These are phyloP conservation scores for Lindbergichthys nudifrons DNA, from an alignment of 2,797 vertebrate species.

Conservation along the genomic window DNA sequence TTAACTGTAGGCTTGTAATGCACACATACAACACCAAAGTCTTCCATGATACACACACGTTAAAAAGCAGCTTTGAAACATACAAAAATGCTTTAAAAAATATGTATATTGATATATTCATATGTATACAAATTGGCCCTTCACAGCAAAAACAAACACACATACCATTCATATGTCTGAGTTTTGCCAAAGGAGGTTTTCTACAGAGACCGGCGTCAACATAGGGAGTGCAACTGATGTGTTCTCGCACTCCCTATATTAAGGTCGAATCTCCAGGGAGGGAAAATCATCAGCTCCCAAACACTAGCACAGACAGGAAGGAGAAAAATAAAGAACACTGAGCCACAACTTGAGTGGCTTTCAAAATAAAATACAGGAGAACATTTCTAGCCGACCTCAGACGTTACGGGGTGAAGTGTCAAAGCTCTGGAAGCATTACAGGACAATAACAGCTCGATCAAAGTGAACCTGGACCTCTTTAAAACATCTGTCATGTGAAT, in stretches of 20 bases:
- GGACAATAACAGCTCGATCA: slow-evolving; percentile 7
- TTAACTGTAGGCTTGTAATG: slow-evolving; percentile 75
- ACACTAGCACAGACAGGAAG: slow-evolving; percentile 55
- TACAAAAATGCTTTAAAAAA: slow-evolving; percentile 89
- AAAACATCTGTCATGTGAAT: background rate
- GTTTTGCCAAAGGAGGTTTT: slow-evolving; percentile 65
- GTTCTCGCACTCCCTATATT: slow-evolving; percentile 23
- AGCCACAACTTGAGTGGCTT: slow-evolving; percentile 69
- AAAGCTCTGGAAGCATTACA: slow-evolving; percentile 49
- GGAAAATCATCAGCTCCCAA: slow-evolving; percentile 20
- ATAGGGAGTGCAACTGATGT: slow-evolving; percentile 40
- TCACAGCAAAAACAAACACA: slow-evolving; percentile 81
- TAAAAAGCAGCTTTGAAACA: slow-evolving; percentile 88
- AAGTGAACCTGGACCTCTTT: slow-evolving; percentile 1
- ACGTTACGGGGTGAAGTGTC: slow-evolving; percentile 37
- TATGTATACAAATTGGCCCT: slow-evolving; percentile 87
- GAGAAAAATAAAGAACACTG: slow-evolving; percentile 38
- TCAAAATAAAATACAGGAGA: slow-evolving; percentile 46
- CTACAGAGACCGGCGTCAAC: slow-evolving; percentile 55
- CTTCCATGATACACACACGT: slow-evolving; percentile 79
- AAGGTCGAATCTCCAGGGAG: slow-evolving; percentile 51
- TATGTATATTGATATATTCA: slow-evolving; percentile 89
- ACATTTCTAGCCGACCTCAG: slow-evolving; percentile 21
- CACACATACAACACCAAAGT: slow-evolving; percentile 74
- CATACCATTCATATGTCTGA: slow-evolving; percentile 78